Percentiles rank a stretch among this genome's conserved stretches.
These are phyloP conservation scores for Danionella cerebrum DNA, from an alignment of 2,113 vertebrate genomes.

Conservation along the genomic window DNA sequence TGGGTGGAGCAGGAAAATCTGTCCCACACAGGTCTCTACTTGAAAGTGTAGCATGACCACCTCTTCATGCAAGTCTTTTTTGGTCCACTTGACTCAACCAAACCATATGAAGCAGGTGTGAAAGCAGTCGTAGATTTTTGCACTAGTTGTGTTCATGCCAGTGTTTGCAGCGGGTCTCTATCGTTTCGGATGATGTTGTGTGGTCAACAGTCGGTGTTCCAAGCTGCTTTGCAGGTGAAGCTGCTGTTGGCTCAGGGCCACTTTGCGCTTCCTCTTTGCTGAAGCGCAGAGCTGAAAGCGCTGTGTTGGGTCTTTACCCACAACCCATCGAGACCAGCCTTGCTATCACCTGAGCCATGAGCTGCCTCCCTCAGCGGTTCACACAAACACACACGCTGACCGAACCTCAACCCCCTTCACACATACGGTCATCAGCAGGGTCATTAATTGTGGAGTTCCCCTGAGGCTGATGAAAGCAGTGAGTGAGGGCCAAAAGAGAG, in stretches of 20 bases:
- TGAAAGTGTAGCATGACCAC: too few species aligned
- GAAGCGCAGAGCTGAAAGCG: slow-evolving; percentile 61
- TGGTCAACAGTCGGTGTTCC: not conserved
- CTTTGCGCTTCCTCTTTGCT: slow-evolving; percentile 60
- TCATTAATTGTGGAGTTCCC: slow-evolving; percentile 58
- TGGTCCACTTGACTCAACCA: too few species aligned
- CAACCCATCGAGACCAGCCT: slow-evolving; percentile 28
- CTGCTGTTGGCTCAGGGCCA: slow-evolving; percentile 59
- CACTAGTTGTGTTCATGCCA: too few species aligned
- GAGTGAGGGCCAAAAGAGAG: slow-evolving; percentile 9
- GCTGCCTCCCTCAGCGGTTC: slow-evolving; percentile 45
- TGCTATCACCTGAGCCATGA: slow-evolving; percentile 36
- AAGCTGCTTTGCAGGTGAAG: slow-evolving; percentile 45
- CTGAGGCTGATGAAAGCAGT: slow-evolving; percentile 33
- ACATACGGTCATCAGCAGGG: slow-evolving; percentile 52
- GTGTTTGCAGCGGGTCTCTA: too few species aligned
- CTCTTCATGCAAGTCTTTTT: too few species aligned
- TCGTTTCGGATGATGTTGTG: too few species aligned
- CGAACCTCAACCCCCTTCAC: slow-evolving; percentile 24
- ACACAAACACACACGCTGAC: slow-evolving; percentile 30
- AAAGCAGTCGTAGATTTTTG: too few species aligned
- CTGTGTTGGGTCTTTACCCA: slow-evolving; percentile 52
- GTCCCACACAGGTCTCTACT: too few species aligned
- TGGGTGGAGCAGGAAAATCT: too few species aligned
- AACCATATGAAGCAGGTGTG: too few species aligned